Conservation (phyloP, 2,888 invertebrate species). For the Reticulitermes lucifugus region DNA sequence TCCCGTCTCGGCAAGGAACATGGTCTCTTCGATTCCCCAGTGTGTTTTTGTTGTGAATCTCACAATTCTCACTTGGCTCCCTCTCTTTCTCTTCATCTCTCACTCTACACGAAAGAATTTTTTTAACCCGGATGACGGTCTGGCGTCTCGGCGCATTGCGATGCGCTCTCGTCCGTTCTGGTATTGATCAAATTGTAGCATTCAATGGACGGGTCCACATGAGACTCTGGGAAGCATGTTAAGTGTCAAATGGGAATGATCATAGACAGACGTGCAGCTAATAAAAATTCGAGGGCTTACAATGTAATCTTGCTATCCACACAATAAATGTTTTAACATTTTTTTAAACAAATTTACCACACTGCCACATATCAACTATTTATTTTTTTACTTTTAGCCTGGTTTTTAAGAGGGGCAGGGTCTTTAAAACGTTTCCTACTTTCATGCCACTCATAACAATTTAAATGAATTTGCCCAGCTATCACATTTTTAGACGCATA, state of each 20-base stretch:
- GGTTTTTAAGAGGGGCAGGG: too few species aligned
- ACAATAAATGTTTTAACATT: too few species aligned
- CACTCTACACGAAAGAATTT: not conserved
- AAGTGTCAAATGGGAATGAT: not conserved
- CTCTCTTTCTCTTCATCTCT: conserved; percentile 12
- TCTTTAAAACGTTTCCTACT: too few species aligned
- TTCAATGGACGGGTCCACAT: conserved; percentile 15
- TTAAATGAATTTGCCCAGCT: too few species aligned
- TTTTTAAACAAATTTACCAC: too few species aligned
- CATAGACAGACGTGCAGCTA: not conserved
- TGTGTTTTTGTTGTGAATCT: conserved; percentile 36
- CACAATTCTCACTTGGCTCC: conserved; percentile 8
- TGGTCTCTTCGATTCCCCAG: conserved; percentile 33
- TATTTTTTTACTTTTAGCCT: too few species aligned
- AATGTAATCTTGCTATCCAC: too few species aligned
- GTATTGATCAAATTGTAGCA: conserved; percentile 22
- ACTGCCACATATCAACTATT: too few species aligned
- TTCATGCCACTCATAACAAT: too few species aligned
- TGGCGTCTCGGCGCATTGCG: conserved; percentile 11
- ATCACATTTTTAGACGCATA: too few species aligned
- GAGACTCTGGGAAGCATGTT: not conserved
- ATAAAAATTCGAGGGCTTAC: too few species aligned
- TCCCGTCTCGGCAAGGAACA: not conserved
- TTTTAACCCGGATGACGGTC: conserved; percentile 8
- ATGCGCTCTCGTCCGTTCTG: conserved; percentile 4